A percentile compares a stretch with the other conserved stretches of the same genome.
Evolutionary conservation across 2,113 vertebrate genomes (phyloP).

Genomic region (Phycodurus eques): DNA sequence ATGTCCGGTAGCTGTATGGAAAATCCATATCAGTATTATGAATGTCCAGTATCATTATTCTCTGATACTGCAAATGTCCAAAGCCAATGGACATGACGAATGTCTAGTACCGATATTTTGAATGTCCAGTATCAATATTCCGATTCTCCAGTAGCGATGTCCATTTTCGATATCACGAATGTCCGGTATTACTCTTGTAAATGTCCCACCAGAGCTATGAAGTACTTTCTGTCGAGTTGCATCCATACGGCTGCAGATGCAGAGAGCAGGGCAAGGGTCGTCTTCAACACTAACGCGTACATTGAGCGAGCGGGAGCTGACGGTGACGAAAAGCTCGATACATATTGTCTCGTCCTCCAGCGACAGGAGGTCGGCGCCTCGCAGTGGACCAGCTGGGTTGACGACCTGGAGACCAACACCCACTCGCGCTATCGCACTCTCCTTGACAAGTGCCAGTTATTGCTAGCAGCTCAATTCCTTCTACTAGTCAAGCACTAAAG

Average conservation of each 20-base stretch:
- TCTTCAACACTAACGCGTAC: background rate
- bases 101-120: too few relatives aligned
- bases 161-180: too few relatives aligned
- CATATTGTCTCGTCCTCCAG: slow-evolving; percentile 46
- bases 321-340: background rate
- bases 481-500: too few relatives aligned
- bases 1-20: background rate
- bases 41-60: too few relatives aligned
- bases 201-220: too few relatives aligned
- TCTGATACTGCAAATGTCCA: too few relatives aligned
- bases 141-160: too few relatives aligned
- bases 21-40: background rate
- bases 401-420: slow-evolving; percentile 53
- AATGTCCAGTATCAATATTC: too few relatives aligned
- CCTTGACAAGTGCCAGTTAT: slow-evolving; percentile 37
- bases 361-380: slow-evolving; percentile 70
- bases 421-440: slow-evolving; percentile 52
- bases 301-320: background rate
- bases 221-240: too few relatives aligned
- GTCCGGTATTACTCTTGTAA: too few relatives aligned
- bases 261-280: background rate
- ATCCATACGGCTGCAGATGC: too few relatives aligned
- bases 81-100: too few relatives aligned
- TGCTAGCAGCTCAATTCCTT: slow-evolving; percentile 37
- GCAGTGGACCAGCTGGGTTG: slow-evolving; percentile 49